These are phyloP conservation scores for Gonioctena quinquepunctata DNA, from an alignment of 1,140 invertebrate species.

Conservation along the genomic window DNA sequence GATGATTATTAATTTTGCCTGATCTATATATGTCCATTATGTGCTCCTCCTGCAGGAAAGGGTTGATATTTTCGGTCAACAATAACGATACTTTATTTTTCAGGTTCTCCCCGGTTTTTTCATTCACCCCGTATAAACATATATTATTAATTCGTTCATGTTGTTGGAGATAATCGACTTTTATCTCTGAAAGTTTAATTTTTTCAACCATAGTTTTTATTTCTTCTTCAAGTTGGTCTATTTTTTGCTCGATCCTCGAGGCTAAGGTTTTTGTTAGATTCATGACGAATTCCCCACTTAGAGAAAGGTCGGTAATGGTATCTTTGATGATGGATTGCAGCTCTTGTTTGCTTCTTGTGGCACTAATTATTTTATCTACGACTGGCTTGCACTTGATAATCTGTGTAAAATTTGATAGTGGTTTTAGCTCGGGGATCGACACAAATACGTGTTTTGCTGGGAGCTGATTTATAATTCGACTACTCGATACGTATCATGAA, in stretches of 20 bases:
- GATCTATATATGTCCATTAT: too few relatives aligned
- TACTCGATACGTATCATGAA: background rate
- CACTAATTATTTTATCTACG: background rate
- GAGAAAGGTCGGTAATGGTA: background rate
- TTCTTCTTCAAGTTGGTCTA: background rate
- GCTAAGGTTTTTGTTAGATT: background rate
- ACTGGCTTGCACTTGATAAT: background rate
- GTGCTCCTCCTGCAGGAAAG: too few relatives aligned
- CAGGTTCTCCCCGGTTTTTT: too few relatives aligned
- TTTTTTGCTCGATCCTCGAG: background rate
- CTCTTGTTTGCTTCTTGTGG: constrained; percentile 4
- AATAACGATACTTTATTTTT: too few relatives aligned
- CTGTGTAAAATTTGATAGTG: background rate
- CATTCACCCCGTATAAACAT: too few relatives aligned
- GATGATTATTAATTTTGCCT: too few relatives aligned
- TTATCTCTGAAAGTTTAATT: too few relatives aligned
- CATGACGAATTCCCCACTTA: background rate
- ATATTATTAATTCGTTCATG: too few relatives aligned
- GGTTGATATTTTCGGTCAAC: too few relatives aligned
- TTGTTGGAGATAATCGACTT: too few relatives aligned
- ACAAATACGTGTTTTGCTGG: background rate
- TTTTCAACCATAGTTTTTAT: background rate
- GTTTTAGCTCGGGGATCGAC: background rate
- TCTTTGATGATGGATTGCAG: background rate
- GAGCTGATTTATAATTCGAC: background rate